Percentiles rank a stretch among this genome's conserved stretches.
phyloP scores from a whole-genome alignment of 2,888 invertebrate genomes.

The Campoletis raptor region DNA sequence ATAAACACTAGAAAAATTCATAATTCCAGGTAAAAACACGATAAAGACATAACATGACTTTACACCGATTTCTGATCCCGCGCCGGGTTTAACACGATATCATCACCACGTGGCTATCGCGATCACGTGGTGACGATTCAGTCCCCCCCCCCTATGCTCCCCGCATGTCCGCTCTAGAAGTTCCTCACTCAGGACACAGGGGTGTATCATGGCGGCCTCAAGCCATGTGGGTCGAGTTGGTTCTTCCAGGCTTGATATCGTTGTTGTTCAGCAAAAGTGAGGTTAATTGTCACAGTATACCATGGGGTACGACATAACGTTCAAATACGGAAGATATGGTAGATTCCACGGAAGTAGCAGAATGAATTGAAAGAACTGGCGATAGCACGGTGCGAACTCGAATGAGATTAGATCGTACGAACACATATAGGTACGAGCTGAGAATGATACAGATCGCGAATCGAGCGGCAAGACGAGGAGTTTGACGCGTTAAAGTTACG shows the following conservation, averaged over 20 bases:
- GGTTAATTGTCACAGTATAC: slow-evolving; percentile 1
- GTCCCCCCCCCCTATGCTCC: slow-evolving; percentile 51
- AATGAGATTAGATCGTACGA: slow-evolving; percentile 1
- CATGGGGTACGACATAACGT: background rate
- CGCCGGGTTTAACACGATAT: background rate
- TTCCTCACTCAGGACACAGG: slow-evolving; percentile 11
- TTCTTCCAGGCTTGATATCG: background rate
- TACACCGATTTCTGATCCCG: background rate
- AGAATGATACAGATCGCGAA: slow-evolving; percentile 39
- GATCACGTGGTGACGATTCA: slow-evolving; percentile 66
- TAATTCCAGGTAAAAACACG: background rate
- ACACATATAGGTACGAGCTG: background rate
- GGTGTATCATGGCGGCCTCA: slow-evolving; percentile 39
- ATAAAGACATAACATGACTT: background rate
- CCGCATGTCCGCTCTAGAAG: slow-evolving; percentile 50
- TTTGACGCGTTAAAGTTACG: slow-evolving; percentile 35
- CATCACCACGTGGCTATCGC: slow-evolving; percentile 59
- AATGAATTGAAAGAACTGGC: background rate
- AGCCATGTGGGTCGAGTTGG: background rate
- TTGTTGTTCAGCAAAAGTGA: background rate
- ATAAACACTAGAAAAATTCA: slow-evolving; percentile 11
- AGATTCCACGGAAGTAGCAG: background rate
- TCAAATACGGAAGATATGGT: background rate
- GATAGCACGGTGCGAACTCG: background rate
- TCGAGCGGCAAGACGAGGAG: slow-evolving; percentile 16